A percentile compares a stretch with the other conserved stretches of the same genome.
phyloP scores from a whole-genome alignment of 2,113 vertebrate genomes.

The Pterocles orientalis region DNA sequence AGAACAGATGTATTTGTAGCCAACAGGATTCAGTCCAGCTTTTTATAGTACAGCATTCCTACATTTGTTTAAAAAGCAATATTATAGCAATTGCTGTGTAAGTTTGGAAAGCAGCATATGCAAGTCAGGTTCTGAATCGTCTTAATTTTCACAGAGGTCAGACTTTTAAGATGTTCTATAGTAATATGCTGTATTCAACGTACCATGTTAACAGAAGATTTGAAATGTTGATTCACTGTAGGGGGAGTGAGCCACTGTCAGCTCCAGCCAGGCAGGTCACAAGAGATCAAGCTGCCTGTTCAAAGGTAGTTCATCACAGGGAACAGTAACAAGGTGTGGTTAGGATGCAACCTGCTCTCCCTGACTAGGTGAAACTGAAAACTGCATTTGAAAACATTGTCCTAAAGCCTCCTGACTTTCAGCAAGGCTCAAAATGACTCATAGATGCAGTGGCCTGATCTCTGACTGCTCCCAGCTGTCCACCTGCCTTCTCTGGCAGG shows the following conservation, averaged over 20 bases:
- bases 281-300: neutral
- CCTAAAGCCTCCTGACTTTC: neutral
- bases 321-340: neutral
- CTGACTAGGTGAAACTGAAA: conserved; percentile 1
- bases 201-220: neutral
- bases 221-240: neutral
- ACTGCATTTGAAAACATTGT: neutral
- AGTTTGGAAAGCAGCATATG: neutral
- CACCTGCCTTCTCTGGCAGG: neutral
- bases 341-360: neutral
- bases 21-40: neutral
- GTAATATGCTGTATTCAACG: neutral
- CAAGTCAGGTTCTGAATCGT: neutral
- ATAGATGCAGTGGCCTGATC: neutral
- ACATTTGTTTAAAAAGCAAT: neutral
- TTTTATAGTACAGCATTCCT: neutral
- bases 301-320: neutral
- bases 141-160: neutral
- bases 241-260: neutral
- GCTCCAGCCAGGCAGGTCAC: neutral
- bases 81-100: neutral
- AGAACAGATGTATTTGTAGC: neutral
- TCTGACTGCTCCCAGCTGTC: neutral
- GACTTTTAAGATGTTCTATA: neutral
- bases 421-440: neutral